Evolutionary conservation across 2,113 vertebrate genomes (phyloP).

Genomic region (Notarius lentiginosus): DNA sequence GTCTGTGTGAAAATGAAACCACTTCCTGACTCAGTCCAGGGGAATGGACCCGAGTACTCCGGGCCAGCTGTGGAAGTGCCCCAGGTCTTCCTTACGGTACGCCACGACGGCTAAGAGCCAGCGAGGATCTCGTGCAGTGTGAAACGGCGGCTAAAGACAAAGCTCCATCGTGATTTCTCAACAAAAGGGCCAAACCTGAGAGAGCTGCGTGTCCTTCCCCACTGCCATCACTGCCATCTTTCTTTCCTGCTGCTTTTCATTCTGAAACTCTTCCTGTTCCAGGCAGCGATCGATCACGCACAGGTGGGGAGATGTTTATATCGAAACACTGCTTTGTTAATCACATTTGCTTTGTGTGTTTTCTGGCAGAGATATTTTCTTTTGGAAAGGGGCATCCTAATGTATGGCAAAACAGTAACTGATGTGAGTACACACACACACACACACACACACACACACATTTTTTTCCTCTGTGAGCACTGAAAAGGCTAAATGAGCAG

Average conservation of each 20-base stretch:
- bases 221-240: neutral
- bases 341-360: neutral
- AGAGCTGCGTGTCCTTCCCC: neutral
- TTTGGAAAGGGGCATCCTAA: conserved; percentile 92
- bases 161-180: neutral
- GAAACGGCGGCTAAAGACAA: neutral
- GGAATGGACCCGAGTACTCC: too few relatives aligned
- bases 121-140: neutral
- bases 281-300: neutral
- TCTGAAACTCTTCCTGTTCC: neutral
- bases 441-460: neutral
- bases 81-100: neutral
- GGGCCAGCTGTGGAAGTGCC: too few relatives aligned
- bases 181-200: neutral
- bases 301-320: neutral
- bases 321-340: neutral
- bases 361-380: conserved; percentile 87
- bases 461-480: neutral
- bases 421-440: conserved; percentile 79
- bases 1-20: too few relatives aligned
- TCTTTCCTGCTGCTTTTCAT: neutral
- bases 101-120: neutral
- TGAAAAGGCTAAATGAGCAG: neutral
- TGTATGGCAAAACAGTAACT: conserved; percentile 84
- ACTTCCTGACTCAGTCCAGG: too few relatives aligned